Conservation (phyloP, 2,888 invertebrate species). For the Zeuzera pyrina region DNA sequence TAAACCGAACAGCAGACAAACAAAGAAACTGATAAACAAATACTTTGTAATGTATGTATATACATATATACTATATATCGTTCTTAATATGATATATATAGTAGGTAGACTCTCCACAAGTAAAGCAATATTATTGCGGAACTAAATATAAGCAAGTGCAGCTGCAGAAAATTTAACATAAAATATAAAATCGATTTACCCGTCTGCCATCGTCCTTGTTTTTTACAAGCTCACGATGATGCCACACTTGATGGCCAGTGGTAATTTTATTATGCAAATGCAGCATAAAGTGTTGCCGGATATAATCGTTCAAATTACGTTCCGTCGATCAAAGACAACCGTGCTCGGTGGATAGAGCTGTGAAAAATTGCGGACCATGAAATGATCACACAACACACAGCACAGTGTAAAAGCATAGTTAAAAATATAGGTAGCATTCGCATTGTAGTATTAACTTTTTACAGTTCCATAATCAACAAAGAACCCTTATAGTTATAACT, state of each 20-base stretch:
- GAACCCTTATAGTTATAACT: too few species aligned
- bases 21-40: too few species aligned
- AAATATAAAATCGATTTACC: constrained; percentile 39
- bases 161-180: constrained; percentile 38
- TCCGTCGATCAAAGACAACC: constrained; percentile 28
- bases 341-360: constrained; percentile 23
- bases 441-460: too few species aligned
- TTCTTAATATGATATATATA: not conserved
- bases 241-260: constrained; percentile 22
- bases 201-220: constrained; percentile 31
- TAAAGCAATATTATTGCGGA: not conserved
- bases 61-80: not conserved
- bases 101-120: not conserved
- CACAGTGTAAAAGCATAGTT: constrained; percentile 9
- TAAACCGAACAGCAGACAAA: too few species aligned
- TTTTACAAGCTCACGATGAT: constrained; percentile 36
- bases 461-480: too few species aligned
- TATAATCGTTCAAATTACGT: constrained; percentile 57
- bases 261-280: constrained; percentile 73
- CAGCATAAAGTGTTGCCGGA: constrained; percentile 63
- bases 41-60: too few species aligned
- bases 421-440: too few species aligned
- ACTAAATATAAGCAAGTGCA: constrained; percentile 19
- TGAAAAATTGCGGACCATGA: not conserved
- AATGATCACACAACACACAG: too few species aligned